Percentiles rank a stretch among this genome's conserved stretches.
These are phyloP conservation scores for Diplosoma virens DNA, from an alignment of 23 tunicate species.

Conservation along the genomic window DNA sequence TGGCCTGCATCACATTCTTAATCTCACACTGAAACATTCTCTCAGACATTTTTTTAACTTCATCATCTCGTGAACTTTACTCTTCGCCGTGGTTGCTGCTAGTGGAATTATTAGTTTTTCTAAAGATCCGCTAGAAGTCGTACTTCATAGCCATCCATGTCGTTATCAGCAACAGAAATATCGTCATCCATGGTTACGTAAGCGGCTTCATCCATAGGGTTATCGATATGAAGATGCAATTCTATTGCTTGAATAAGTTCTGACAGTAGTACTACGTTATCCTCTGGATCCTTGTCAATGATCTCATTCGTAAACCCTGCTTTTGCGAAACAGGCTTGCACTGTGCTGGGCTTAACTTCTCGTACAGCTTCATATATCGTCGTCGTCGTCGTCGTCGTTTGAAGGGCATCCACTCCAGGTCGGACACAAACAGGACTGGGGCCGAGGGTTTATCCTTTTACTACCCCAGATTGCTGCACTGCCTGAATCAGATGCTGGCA, in stretches of 20 bases:
- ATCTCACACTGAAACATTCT: no score
- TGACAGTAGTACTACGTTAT: not conserved
- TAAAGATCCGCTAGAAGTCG: slow-evolving; percentile 13
- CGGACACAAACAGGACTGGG: no score
- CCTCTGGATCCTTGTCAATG: slow-evolving; percentile 9
- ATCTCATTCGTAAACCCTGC: slow-evolving; percentile 8
- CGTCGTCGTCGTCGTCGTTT: no score
- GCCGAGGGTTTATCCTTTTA: no score
- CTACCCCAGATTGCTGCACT: no score
- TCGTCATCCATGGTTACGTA: slow-evolving; percentile 17
- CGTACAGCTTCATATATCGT: not conserved
- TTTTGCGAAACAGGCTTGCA: slow-evolving; percentile 3
- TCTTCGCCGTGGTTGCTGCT: no score
- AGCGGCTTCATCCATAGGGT: slow-evolving; percentile 5
- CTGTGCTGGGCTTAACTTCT: slow-evolving; percentile 8
- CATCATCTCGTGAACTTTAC: no score
- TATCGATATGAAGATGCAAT: slow-evolving; percentile 3
- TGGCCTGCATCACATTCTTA: no score
- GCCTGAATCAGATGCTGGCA: no score
- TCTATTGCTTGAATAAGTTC: slow-evolving; percentile 15
- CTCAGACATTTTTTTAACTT: no score
- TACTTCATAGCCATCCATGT: slow-evolving; percentile 5
- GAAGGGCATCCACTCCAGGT: no score
- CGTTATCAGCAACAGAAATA: slow-evolving; percentile 4
- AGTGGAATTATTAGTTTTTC: not conserved